Evolutionary conservation across 2,888 invertebrate genomes (phyloP).

Genomic region (Gibbula magus): DNA sequence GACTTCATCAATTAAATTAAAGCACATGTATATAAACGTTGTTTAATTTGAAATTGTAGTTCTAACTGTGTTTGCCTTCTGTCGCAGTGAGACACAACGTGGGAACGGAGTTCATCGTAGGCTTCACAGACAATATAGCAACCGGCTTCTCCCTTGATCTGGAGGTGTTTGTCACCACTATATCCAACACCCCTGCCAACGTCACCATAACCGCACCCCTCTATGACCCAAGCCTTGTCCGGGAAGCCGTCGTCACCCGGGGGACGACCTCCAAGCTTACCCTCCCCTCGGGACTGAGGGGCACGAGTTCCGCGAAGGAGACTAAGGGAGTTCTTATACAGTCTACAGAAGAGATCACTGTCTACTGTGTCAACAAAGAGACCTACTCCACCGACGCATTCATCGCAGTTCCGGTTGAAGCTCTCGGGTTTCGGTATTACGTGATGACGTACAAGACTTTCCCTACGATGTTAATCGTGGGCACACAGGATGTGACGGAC

Average conservation of each 20-base stretch:
- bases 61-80: background rate
- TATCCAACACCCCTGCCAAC: slow-evolving; percentile 43
- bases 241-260: slow-evolving; percentile 35
- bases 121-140: slow-evolving; percentile 42
- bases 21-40: too few relatives aligned
- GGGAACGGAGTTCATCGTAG: slow-evolving; percentile 43
- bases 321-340: slow-evolving; percentile 42
- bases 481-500: slow-evolving; percentile 37
- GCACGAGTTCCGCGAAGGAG: slow-evolving; percentile 27
- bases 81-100: slow-evolving; percentile 41
- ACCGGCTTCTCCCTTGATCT: slow-evolving; percentile 28
- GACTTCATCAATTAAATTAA: too few relatives aligned
- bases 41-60: too few relatives aligned
- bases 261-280: slow-evolving; percentile 39
- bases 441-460: slow-evolving; percentile 40
- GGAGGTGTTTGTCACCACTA: slow-evolving; percentile 54
- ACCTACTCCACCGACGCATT: slow-evolving; percentile 55
- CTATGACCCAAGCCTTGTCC: slow-evolving; percentile 29
- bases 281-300: slow-evolving; percentile 41
- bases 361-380: slow-evolving; percentile 55
- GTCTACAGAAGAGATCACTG: slow-evolving; percentile 48
- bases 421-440: slow-evolving; percentile 52
- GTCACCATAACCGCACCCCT: slow-evolving; percentile 49
- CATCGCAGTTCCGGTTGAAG: slow-evolving; percentile 51
- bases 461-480: slow-evolving; percentile 42